A percentile compares a stretch with the other conserved stretches of the same genome.
phyloP scores from a whole-genome alignment of 2,113 vertebrate genomes.

The Struthidea cinerea region DNA sequence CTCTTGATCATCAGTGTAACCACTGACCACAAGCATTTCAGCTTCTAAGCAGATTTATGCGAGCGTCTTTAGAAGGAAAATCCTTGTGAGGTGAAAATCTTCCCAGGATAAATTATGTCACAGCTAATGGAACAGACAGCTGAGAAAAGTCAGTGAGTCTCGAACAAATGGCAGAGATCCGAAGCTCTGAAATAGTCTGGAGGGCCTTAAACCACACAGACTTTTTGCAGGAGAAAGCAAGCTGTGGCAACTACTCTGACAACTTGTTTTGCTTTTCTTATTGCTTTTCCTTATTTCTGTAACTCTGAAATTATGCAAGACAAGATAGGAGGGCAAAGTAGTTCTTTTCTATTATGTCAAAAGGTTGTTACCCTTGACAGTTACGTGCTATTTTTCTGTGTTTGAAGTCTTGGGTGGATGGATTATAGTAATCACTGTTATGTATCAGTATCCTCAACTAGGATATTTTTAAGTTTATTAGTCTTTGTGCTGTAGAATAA shows the following conservation, averaged over 20 bases:
- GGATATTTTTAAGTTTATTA: not conserved
- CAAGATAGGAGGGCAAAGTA: not conserved
- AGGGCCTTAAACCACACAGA: not conserved
- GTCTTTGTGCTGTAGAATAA: not conserved
- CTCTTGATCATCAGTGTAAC: not conserved
- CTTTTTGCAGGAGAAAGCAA: not conserved
- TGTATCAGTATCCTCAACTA: not conserved
- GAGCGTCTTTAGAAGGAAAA: not conserved
- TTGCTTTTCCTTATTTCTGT: not conserved
- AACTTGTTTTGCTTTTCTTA: not conserved
- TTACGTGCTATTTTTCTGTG: not conserved
- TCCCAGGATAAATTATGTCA: not conserved
- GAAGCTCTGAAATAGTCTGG: not conserved
- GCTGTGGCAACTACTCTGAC: not conserved
- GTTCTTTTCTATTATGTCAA: not conserved
- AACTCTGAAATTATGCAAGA: not conserved
- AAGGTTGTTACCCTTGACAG: not conserved
- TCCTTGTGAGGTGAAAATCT: not conserved
- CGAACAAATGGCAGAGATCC: not conserved
- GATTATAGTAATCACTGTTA: not conserved
- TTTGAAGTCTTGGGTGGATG: not conserved
- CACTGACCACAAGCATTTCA: not conserved
- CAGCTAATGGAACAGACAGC: not conserved
- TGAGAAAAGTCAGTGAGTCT: not conserved
- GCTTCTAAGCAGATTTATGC: not conserved